Evolutionary conservation across 2,888 invertebrate species (phyloP), one percentile per base, ranked within the genome.

Genomic region (Crepidodera aurea): DNA sequence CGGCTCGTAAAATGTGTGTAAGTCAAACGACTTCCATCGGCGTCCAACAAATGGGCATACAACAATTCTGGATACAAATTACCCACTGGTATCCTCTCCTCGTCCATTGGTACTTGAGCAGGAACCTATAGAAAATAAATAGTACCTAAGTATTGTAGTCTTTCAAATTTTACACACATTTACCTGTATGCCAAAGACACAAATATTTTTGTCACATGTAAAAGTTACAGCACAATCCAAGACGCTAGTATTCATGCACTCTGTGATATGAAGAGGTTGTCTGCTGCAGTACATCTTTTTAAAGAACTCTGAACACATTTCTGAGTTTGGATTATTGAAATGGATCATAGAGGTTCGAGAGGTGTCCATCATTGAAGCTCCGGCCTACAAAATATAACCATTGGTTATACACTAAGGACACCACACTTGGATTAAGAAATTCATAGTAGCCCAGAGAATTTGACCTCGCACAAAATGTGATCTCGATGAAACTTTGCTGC

Each of bases 1-100:
- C 90, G 86, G 67, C 88, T 89, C 51, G 92, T 90, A 76, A 90
- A 92, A 81, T 93, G 92, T 0, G 90, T 92, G 80, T 92, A 92
- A 0, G 93, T 91, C 71, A 93, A 85, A 2, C 92, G 83, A 48
- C 90, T 89, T 3, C 91, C 91, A 80, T 91, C 91, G 18, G 88
- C 88, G 81, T 93, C 93, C 73, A 92, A 84, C 61, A 93, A 83
- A 81, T 92, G 91, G 12, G 92, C 92, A 78, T 93, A 93, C 50
- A 93, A 83, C 67, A 92, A 85, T 83, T 93, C 93, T 8, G 88
- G 88, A 81, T 93, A 93, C 16, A 75, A 62, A 44, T 34, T 50
- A 1, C 39, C 37, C 12, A 42, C 10, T 10, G 63, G 83, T 78
- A 70, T 81, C 78, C 71, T 81, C 32, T 78, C 76, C 59, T 76